Base-by-base conservation (phyloP, 2,797 vertebrate species). In the Sciurus carolinensis region DNA sequence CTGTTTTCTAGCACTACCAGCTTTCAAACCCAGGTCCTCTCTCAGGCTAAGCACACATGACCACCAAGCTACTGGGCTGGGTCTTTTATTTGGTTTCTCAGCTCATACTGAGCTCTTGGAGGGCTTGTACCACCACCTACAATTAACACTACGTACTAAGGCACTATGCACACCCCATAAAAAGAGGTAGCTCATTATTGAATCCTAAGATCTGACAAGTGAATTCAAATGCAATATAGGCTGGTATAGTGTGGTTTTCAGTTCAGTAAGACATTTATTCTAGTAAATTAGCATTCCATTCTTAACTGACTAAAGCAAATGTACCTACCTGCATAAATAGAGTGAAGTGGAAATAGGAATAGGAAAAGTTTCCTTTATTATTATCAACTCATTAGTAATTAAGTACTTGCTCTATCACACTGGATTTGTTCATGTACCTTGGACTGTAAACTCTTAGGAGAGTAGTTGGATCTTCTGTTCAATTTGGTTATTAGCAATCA, bases 271-370 rank as follows among this genome's bases (percentile, higher is more conserved):
- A 57, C 7, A 80, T 77, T 87, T 87, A 47, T 67, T 92, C 84
- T 84, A 76, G 28, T 67, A 91, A 95, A n/a, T 82, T 92, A 82
- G 30, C 44, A 28, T 11, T 79, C 22, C 44, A 62, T 36, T 66
- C 79, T 64, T 79, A 91, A 66, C 18, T 24, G 8, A 24, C 86
- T 62, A 42, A 80, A 90, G 76, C 47, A 81, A 57, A 73, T 89
- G 67, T 79, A 44, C 36, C 79, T 33, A 44, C 20, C 22, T 89
- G 67, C 18, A 44, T 42, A 81, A 77, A 67, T 1, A 30, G 20
- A 79, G 14, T 76, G 14, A 85, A 77, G 81, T 36, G 85, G n/a
- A 93, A 73, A 14, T 59, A 33, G 36, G 12, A 67, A 39, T 62
- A 36, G 30, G 71, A 90, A 83, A 89, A 86, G 44, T 10, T 71